Base-by-base conservation (phyloP, 2,113 vertebrate genomes). In the Cheirogaleus medius region DNA sequence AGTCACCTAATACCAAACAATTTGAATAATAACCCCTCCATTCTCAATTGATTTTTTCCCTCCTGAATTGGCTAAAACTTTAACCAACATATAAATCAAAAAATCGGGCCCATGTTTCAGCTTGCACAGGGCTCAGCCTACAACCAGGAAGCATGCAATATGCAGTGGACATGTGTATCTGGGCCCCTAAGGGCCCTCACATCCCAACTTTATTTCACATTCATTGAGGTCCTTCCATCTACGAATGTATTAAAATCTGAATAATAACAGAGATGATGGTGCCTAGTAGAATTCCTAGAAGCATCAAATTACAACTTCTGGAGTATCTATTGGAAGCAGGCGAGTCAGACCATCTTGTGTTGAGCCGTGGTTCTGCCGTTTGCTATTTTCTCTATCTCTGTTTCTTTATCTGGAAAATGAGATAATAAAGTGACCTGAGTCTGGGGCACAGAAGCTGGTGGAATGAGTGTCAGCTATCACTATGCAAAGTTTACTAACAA, bases 351-450 rank as follows among this genome's bases (percentile, higher is more conserved):
- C 20, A 85, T 39, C 5, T 39, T 23, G 20, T 17, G 13, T 6
- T 81, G n/a, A 52, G 27, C 68, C 14, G 18, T 66, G 39, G 27
- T 23, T 84, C 21, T 91, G 4, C 11, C 21, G 1, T 63, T 44
- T n/a, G 49, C 47, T 44, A 7, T 15, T 52, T 64, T 91, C 63
- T 56, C 11, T 17, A 6, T 78, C 49, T 93, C 37, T 21, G 47
- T 87, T 63, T 93, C 37, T 74, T 92, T 78, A 76, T 58, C 78
- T 76, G 90, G 56, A 80, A 96, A 93, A 82, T 8, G 10, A 21
- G 18, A 3, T 88, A 87, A 58, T 10, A 76, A 25, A 13, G 9
- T 73, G 23, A 76, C 27, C 27, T 60, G 37, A 82, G 25, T 37
- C 52, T 76, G 37, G 23, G 32, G 32, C 54, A 60, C 63, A 87